Base-by-base conservation (phyloP, 2,113 vertebrate species). In the Thalassoma bifasciatum region DNA sequence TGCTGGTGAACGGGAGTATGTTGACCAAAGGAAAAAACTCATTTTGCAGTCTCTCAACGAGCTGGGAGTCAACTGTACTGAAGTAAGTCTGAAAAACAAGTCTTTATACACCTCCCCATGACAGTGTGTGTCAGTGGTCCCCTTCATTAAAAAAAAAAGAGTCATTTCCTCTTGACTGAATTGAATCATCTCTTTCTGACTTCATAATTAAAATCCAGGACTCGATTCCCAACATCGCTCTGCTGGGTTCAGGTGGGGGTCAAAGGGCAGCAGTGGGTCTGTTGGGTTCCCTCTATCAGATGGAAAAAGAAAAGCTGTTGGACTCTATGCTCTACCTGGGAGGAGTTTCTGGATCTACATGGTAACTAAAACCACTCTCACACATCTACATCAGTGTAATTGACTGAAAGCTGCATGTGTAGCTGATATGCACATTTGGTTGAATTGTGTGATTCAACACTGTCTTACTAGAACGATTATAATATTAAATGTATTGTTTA, bases 231-330 rank as follows among this genome's bases (percentile, higher is more conserved):
- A 80, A 86, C 30, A 66, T 93, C 1, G 78, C 92, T 0, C 40
- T 93, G 19, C n/a, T 93, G 70, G 82, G 46, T 5, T 94, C 93
- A 4, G 93, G 91, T 0, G 91, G 92, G 2, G 85, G 90, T 1
- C 86, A 92, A 56, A 85, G 89, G 52, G 87, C 93, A 9, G 82
- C 90, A 2, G 74, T 93, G 12, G 75, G 72, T 64, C 73, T 82
- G 49, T 24, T 91, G 17, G 91, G 91, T 0, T 82, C 85, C 19
- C 90, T 94, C 40, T 36, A 54, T 23, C 76, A 88, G 57, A 36
- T 94, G 78, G 22, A 30, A 17, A 21, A 81, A 24, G 75, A 79
- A 1, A 72, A 61, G 24, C 68, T 93, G 37, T 42, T 93, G 77
- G 90, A 92, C 68, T 16, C 47, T 2, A 2, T 92, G 65, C 86